Percentiles rank a stretch among this genome's conserved stretches.
These are phyloP conservation scores for Drosophila littoralis DNA, from an alignment of 1,140 invertebrate genomes.

Conservation along the genomic window DNA sequence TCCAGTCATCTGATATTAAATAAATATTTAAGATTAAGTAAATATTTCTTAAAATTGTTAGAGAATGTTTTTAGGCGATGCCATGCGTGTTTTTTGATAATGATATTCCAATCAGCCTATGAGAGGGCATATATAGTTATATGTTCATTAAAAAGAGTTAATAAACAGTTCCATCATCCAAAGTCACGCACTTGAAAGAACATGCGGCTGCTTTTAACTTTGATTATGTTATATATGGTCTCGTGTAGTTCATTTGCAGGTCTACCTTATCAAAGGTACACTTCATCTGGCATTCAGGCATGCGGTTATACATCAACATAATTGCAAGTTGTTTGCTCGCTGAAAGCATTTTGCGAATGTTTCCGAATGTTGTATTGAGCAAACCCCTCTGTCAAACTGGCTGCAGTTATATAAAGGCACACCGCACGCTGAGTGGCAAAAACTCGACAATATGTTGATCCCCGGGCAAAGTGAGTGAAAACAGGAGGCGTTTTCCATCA, in stretches of 20 bases:
- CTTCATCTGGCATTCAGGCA: constrained; percentile 9
- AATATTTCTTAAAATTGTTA: too few species aligned
- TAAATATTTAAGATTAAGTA: too few species aligned
- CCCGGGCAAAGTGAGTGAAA: constrained; percentile 35
- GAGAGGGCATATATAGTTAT: neutral
- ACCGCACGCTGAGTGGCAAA: constrained; percentile 47
- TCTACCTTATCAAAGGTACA: constrained; percentile 35
- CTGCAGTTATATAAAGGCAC: constrained; percentile 11
- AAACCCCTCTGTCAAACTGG: neutral
- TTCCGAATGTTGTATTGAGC: constrained; percentile 35
- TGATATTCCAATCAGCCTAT: too few species aligned
- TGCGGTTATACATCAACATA: constrained; percentile 45
- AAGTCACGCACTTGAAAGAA: too few species aligned
- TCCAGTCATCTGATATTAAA: too few species aligned
- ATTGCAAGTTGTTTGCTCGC: constrained; percentile 46
- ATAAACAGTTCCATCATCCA: too few species aligned
- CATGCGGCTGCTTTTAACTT: neutral
- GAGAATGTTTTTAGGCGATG: too few species aligned
- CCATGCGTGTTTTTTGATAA: too few species aligned
- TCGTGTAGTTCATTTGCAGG: constrained; percentile 18
- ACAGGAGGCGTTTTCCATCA: constrained; percentile 35
- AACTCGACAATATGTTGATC: constrained; percentile 59
- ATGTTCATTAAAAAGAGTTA: neutral
- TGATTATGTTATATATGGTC: neutral
- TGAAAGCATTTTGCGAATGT: constrained; percentile 55